Evolutionary conservation across 1,140 invertebrate genomes (phyloP).

Genomic region (Bombyx mandarina): DNA sequence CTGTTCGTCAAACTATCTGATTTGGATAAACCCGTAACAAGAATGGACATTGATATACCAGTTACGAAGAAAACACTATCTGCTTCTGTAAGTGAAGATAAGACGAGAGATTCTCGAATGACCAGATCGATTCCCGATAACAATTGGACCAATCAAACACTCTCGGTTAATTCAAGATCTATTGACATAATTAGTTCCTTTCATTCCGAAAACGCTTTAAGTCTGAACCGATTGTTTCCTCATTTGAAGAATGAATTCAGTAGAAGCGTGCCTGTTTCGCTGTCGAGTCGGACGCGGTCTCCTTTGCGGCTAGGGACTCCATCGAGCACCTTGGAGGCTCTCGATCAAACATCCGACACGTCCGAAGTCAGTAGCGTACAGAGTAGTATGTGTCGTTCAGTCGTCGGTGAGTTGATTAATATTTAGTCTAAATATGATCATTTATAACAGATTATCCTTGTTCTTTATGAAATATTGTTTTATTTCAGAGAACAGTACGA

Average conservation of each 20-base stretch:
- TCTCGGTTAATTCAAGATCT: slow-evolving; percentile 30
- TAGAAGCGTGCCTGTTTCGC: slow-evolving; percentile 51
- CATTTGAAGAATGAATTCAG: slow-evolving; percentile 60
- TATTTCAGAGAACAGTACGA: slow-evolving; percentile 42
- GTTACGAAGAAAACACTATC: background rate
- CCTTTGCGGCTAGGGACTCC: slow-evolving; percentile 27
- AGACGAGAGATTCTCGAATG: slow-evolving; percentile 41
- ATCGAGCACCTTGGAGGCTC: slow-evolving; percentile 32
- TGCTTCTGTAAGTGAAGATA: slow-evolving; percentile 4
- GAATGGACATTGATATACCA: slow-evolving; percentile 17
- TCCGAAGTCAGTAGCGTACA: slow-evolving; percentile 59
- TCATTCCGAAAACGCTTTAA: slow-evolving; percentile 62
- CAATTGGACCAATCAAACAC: slow-evolving; percentile 40
- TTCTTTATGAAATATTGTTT: slow-evolving; percentile 4
- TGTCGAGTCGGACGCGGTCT: slow-evolving; percentile 41
- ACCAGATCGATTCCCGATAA: slow-evolving; percentile 60
- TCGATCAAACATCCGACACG: slow-evolving; percentile 41
- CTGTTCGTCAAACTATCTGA: slow-evolving; percentile 60
- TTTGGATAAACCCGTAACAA: slow-evolving; percentile 47
- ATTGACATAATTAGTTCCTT: slow-evolving; percentile 57
- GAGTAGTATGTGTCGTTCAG: slow-evolving; percentile 51
- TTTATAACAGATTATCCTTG: background rate
- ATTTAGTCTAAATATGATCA: background rate
- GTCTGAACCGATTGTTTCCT: slow-evolving; percentile 58
- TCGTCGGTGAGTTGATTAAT: slow-evolving; percentile 38